Conservation (phyloP, 2,113 vertebrate genomes). For the Semnornis frantzii region DNA sequence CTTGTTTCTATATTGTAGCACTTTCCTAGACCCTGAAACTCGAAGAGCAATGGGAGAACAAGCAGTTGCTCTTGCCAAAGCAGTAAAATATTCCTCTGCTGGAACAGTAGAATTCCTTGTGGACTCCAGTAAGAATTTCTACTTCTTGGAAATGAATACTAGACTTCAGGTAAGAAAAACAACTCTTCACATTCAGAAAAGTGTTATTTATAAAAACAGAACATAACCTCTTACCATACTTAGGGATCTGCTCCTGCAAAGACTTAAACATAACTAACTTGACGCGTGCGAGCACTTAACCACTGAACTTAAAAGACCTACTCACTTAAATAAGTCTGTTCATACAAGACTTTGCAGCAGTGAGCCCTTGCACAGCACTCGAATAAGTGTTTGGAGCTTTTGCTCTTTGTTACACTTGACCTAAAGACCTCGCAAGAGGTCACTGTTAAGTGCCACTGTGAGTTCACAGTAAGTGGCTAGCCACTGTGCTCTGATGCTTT, state of each 20-base stretch:
- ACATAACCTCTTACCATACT: background rate
- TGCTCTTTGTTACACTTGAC: slow-evolving; percentile 51
- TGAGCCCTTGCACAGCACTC: background rate
- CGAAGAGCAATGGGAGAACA: slow-evolving; percentile 94
- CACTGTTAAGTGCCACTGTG: slow-evolving; percentile 28
- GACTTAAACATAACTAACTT: background rate
- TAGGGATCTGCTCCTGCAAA: background rate
- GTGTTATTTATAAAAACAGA: slow-evolving; percentile 50
- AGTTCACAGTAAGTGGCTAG: slow-evolving; percentile 18
- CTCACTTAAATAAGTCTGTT: background rate
- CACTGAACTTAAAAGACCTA: background rate
- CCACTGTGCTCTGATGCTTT: slow-evolving; percentile 36
- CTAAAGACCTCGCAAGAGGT: slow-evolving; percentile 48
- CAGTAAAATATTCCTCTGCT: slow-evolving; percentile 94
- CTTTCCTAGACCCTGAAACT: slow-evolving; percentile 89
- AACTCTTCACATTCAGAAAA: slow-evolving; percentile 24
- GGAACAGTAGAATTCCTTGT: slow-evolving; percentile 98
- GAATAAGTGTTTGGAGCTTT: background rate
- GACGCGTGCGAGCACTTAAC: background rate
- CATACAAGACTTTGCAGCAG: background rate
- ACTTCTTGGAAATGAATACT: slow-evolving; percentile 99
- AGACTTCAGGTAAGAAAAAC: slow-evolving; percentile 88
- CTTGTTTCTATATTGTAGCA: slow-evolving; percentile 77
- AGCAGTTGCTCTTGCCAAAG: slow-evolving; percentile 93
- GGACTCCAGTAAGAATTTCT: slow-evolving; percentile 94